phyloP scores from a whole-genome alignment of 2,113 vertebrate species.

The Astatotilapia flaviijosephi region DNA sequence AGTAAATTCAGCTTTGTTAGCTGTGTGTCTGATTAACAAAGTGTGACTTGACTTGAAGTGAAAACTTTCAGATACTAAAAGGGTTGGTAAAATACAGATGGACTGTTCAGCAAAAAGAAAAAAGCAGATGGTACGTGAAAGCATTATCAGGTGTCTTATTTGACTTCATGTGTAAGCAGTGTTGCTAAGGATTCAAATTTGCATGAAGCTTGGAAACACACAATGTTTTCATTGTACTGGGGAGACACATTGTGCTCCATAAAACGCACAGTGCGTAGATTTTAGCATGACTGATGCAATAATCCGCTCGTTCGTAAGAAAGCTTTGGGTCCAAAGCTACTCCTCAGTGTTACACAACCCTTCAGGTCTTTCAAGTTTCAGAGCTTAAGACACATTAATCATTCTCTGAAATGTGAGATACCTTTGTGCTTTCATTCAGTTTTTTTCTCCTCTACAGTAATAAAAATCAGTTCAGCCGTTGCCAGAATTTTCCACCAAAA shows the following conservation, averaged over 20 bases:
- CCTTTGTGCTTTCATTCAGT: neutral
- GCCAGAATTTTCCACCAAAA: neutral
- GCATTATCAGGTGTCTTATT: neutral
- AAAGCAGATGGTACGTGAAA: neutral
- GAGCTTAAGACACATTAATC: neutral
- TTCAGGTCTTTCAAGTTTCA: neutral
- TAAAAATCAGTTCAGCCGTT: neutral
- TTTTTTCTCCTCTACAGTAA: neutral
- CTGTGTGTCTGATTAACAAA: neutral
- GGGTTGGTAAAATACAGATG: neutral
- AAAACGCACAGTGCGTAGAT: neutral
- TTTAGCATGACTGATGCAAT: neutral
- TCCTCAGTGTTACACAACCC: neutral
- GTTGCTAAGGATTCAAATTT: neutral
- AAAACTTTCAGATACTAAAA: neutral
- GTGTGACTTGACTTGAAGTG: neutral
- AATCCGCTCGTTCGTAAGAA: neutral
- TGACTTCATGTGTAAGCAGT: neutral
- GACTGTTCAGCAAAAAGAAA: neutral
- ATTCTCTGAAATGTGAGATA: neutral
- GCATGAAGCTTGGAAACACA: neutral
- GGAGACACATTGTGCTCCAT: neutral
- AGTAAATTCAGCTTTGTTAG: neutral
- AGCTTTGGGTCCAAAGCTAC: neutral
- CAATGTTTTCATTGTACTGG: neutral